Base-by-base conservation (phyloP, 2,113 vertebrate species). In the Orycteropus afer region DNA sequence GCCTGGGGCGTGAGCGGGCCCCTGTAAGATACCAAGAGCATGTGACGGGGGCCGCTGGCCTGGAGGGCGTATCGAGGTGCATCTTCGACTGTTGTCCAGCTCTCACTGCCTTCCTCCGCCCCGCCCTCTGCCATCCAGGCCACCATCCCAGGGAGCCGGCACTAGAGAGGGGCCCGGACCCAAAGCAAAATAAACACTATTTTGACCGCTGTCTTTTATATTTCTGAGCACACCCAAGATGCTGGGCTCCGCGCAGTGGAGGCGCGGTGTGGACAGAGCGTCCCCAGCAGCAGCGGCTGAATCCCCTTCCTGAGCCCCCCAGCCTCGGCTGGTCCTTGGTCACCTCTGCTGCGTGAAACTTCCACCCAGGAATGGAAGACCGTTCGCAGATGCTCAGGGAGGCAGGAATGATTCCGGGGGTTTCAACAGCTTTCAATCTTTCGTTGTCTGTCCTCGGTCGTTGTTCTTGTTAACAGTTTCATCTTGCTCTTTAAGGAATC, bases 21-120 rank as follows among this genome's bases (percentile, higher is more conserved):
- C 69, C 18, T 40, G 15, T 71, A 22, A 71, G 69, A 65, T 71
- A 71, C n/a, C 69, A 71, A 40, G 37, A 71, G 69, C 69, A 71
- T 71, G 69, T 71, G 69, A 37, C 22, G 37, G 69, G n/a, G 69
- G 18, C 37, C 7, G n/a, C 69, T 40, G 69, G 69, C 69, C 69
- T 37, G 29, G 29, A 13, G 69, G n/a, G 69, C 69, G 3, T 40
- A 20, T 69, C 2, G 65, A 78, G 92, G 94, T 55, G 63, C 96
- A 96, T 97, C 97, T 90, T 42, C 88, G 97, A 96, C 95, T n/a
- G 92, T 95, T 84, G 85, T 92, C 95, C 97, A 86, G 95, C 98
- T 91, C 97, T 98, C 98, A 97, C 98, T 97, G 98, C 98, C 97
- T 98, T 97, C 96, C 97, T 98, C 53, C 40, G 2, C 8, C 55